Percentiles rank a stretch among this genome's conserved stretches.
Evolutionary conservation across 53 echinoderm and acorn worm species (phyloP).

Genomic region (Luidia sarsii): DNA sequence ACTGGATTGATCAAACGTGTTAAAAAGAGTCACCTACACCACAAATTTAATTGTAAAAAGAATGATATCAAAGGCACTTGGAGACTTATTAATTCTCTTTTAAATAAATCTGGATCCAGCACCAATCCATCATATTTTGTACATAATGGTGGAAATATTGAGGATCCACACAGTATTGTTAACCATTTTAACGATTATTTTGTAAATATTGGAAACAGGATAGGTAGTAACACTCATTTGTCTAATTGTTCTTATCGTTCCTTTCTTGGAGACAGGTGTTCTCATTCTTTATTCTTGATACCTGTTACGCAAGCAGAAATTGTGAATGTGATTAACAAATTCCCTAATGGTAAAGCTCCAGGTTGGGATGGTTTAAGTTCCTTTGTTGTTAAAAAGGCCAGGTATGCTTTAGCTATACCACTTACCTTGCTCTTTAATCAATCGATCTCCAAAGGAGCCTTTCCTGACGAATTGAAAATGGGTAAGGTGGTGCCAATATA

Average conservation of each 20-base stretch:
- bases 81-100: slow-evolving; percentile 9
- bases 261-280: slow-evolving; percentile 29
- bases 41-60: not conserved
- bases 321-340: slow-evolving; percentile 8
- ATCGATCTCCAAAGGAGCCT: not conserved
- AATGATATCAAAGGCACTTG: slow-evolving; percentile 7
- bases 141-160: slow-evolving; percentile 3
- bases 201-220: slow-evolving; percentile 12
- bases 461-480: not conserved
- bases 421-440: not conserved
- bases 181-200: slow-evolving; percentile 16
- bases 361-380: slow-evolving; percentile 9
- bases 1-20: not conserved
- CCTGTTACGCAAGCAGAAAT: slow-evolving; percentile 21
- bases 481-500: slow-evolving; percentile 6
- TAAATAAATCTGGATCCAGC: not conserved
- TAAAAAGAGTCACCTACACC: not conserved
- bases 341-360: slow-evolving; percentile 22
- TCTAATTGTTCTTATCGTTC: not conserved
- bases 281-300: slow-evolving; percentile 29
- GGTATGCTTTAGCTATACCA: slow-evolving; percentile 5
- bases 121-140: slow-evolving; percentile 23
- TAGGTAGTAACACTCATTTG: not conserved
- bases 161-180: not conserved
- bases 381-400: slow-evolving; percentile 25